These are phyloP conservation scores for Prenolepis imparis DNA, from an alignment of 2,888 invertebrate genomes.

Conservation along the genomic window DNA sequence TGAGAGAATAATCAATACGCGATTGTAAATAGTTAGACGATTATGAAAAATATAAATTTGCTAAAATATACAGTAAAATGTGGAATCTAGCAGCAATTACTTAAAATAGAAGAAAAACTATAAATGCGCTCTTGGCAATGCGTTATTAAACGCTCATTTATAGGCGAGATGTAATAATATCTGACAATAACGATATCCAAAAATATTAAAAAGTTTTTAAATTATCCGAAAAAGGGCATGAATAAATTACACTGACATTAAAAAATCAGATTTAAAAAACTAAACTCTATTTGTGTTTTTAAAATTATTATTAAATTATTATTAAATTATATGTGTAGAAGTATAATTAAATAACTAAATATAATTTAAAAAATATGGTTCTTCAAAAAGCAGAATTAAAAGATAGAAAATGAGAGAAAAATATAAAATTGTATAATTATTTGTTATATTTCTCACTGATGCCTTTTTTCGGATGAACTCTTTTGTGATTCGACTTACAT, in stretches of 20 bases:
- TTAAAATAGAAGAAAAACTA: background rate
- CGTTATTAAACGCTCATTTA: background rate
- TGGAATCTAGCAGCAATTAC: background rate
- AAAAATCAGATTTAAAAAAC: background rate
- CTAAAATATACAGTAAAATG: background rate
- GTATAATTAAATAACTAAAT: conserved; percentile 10
- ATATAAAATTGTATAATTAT: background rate
- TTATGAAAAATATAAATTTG: background rate
- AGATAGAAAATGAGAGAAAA: background rate
- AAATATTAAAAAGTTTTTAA: background rate
- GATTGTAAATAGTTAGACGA: conserved; percentile 5
- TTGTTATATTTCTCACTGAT: background rate
- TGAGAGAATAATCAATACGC: background rate
- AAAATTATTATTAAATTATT: background rate
- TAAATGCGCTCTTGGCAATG: background rate
- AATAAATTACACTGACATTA: background rate
- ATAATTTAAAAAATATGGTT: background rate
- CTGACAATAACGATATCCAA: background rate
- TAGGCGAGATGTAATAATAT: background rate
- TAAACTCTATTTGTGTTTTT: background rate
- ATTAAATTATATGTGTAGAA: background rate
- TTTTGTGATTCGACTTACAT: conserved; percentile 41
- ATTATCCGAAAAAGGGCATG: background rate
- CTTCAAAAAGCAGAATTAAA: background rate
- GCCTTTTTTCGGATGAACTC: background rate